Percentiles rank a stretch among this genome's conserved stretches.
These are phyloP conservation scores for Ceryle rudis DNA, from an alignment of 2,797 vertebrate genomes.

Conservation along the genomic window DNA sequence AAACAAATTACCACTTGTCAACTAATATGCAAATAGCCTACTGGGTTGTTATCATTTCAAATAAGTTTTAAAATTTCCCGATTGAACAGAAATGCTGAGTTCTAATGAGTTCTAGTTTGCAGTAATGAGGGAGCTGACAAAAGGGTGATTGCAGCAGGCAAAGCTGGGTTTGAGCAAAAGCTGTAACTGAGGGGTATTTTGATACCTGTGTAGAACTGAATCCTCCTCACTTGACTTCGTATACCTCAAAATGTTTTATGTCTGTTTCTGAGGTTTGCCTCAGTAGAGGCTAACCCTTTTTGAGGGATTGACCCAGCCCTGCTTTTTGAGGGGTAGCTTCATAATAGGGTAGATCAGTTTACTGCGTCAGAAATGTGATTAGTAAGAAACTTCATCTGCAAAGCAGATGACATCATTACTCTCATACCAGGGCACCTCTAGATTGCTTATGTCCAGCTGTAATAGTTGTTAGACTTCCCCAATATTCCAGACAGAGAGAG, in stretches of 20 bases:
- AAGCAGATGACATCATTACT: not conserved
- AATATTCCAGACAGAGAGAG: not conserved
- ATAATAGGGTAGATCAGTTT: not conserved
- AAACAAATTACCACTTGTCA: not conserved
- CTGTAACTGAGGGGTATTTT: not conserved
- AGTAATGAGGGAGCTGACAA: not conserved
- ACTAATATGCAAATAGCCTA: not conserved
- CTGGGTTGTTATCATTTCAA: not conserved
- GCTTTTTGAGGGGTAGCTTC: not conserved
- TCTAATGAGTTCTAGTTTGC: not conserved
- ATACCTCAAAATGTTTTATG: not conserved
- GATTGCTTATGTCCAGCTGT: not conserved
- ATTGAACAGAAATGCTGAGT: not conserved
- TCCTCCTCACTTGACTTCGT: not conserved
- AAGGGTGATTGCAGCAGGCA: not conserved
- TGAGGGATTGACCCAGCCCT: not conserved
- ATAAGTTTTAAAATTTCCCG: not conserved
- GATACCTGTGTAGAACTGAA: not conserved
- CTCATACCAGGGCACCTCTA: not conserved
- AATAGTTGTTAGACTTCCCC: not conserved
- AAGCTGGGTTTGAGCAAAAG: not conserved
- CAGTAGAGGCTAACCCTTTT: not conserved
- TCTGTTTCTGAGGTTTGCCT: not conserved
- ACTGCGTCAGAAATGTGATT: not conserved
- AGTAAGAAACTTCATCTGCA: not conserved